Evolutionary conservation across 2,113 vertebrate genomes (phyloP).

Genomic region (Strix uralensis): DNA sequence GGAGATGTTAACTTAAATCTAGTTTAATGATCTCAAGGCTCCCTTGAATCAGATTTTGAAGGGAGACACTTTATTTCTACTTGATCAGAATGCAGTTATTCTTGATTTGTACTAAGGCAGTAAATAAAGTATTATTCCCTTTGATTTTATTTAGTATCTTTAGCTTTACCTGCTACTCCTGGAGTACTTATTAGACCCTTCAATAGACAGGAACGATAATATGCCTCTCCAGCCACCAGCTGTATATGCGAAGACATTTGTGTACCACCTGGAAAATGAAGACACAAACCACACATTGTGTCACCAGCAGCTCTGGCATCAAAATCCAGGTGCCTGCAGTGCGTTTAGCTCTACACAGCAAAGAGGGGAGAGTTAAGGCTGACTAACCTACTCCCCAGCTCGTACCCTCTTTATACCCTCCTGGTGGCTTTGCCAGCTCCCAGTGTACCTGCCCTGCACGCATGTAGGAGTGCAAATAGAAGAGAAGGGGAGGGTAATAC

Average conservation of each 20-base stretch:
- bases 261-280: background rate
- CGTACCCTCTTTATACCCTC: background rate
- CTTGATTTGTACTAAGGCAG: background rate
- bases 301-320: background rate
- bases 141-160: background rate
- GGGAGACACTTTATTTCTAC: constrained; percentile 7
- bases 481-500: background rate
- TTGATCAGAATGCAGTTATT: background rate
- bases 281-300: background rate
- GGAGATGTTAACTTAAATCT: background rate
- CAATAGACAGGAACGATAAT: background rate
- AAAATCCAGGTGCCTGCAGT: background rate
- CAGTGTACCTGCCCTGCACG: background rate
- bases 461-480: background rate
- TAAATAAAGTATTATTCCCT: background rate
- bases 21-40: background rate
- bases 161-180: background rate
- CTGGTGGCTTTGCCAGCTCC: background rate
- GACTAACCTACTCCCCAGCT: background rate
- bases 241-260: background rate
- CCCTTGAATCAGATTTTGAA: background rate
- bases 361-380: background rate
- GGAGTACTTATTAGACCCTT: background rate
- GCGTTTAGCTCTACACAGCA: background rate
- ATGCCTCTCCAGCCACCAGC: background rate